phyloP scores from a whole-genome alignment of 2,797 vertebrate species.

The Huso huso region DNA sequence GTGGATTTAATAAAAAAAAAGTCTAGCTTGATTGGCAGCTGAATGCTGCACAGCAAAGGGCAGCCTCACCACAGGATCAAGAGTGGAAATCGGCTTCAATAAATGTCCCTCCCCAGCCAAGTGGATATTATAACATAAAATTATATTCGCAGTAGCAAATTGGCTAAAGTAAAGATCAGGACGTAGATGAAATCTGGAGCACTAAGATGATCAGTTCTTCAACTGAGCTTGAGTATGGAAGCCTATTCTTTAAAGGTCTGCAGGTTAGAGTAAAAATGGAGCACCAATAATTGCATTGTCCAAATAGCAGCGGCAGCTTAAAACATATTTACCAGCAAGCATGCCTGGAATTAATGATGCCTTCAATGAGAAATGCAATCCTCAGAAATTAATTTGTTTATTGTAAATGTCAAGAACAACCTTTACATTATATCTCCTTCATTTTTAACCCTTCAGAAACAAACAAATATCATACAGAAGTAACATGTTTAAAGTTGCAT shows the following conservation, averaged over 20 bases:
- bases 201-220: slow-evolving; percentile 43
- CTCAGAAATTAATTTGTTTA: slow-evolving; percentile 9
- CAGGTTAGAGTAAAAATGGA: slow-evolving; percentile 27
- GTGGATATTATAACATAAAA: slow-evolving; percentile 71
- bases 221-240: slow-evolving; percentile 26
- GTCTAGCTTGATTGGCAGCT: slow-evolving; percentile 71
- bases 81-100: slow-evolving; percentile 69
- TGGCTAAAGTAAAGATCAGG: slow-evolving; percentile 68
- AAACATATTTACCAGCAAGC: not conserved
- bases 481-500: no score
- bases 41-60: slow-evolving; percentile 69
- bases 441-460: slow-evolving; percentile 3
- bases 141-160: slow-evolving; percentile 78
- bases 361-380: not conserved
- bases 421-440: not conserved
- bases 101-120: slow-evolving; percentile 56
- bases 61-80: slow-evolving; percentile 55
- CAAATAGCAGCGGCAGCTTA: slow-evolving; percentile 8
- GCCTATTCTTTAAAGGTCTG: slow-evolving; percentile 32
- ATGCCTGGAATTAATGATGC: not conserved
- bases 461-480: not conserved
- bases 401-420: slow-evolving; percentile 6
- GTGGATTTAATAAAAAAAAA: slow-evolving; percentile 76
- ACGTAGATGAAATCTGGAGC: slow-evolving; percentile 50
- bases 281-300: slow-evolving; percentile 8